phyloP scores from a whole-genome alignment of 2,113 vertebrate species.

The Ptilonorhynchus violaceus region DNA sequence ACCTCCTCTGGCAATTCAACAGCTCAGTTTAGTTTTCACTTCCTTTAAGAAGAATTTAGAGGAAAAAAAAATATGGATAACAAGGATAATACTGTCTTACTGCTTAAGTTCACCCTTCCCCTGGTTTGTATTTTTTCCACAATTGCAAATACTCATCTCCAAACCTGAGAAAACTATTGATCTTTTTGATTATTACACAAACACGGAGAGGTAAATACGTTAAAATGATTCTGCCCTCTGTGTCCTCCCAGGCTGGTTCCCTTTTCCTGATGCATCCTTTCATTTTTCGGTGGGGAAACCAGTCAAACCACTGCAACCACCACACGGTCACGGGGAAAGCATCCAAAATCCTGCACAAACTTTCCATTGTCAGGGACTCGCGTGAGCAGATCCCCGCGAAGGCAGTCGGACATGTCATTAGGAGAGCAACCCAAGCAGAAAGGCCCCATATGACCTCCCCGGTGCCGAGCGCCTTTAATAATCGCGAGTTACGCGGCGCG shows the following conservation, averaged over 20 bases:
- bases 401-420: conserved; percentile 16
- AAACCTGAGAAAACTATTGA: neutral
- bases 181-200: neutral
- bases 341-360: neutral
- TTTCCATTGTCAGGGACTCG: neutral
- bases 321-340: neutral
- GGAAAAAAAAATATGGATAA: neutral
- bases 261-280: neutral
- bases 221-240: neutral
- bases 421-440: conserved; percentile 56
- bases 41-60: neutral
- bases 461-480: neutral
- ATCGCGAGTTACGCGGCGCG: neutral
- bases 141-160: neutral
- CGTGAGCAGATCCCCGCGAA: neutral
- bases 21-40: neutral
- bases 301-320: neutral
- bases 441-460: conserved; percentile 54
- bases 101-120: neutral
- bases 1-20: neutral
- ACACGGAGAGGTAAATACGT: accelerated
- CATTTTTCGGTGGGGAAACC: neutral
- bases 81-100: neutral
- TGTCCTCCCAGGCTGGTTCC: neutral
- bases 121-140: neutral